These are phyloP conservation scores for Todiramphus chloris DNA, from an alignment of 2,113 vertebrate genomes.

Conservation along the genomic window DNA sequence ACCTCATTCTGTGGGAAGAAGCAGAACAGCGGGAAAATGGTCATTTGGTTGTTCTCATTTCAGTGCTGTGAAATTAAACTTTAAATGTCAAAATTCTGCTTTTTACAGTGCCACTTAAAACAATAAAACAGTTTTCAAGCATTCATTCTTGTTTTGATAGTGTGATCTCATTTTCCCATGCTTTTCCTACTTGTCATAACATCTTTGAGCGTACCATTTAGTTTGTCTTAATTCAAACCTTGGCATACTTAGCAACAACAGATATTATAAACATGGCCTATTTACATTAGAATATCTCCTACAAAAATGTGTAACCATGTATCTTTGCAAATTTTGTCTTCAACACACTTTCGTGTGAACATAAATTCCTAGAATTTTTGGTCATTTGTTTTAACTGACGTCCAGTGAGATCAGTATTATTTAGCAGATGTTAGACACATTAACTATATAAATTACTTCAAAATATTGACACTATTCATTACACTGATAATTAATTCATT, in stretches of 20 bases:
- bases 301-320: not conserved
- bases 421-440: not conserved
- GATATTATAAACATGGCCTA: not conserved
- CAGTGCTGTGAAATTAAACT: not conserved
- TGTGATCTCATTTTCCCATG: not conserved
- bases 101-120: not conserved
- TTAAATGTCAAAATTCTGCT: not conserved
- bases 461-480: not conserved
- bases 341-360: not conserved
- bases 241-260: not conserved
- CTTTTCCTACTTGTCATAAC: not conserved
- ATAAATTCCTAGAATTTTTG: not conserved
- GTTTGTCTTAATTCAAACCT: not conserved
- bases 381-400: not conserved
- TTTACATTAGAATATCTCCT: not conserved
- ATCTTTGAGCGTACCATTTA: not conserved
- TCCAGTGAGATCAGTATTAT: not conserved
- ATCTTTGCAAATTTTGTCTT: not conserved
- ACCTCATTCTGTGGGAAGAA: slow-evolving; percentile 44
- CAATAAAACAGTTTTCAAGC: not conserved
- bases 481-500: not conserved
- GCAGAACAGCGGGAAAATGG: not conserved
- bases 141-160: not conserved
- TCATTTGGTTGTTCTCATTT: not conserved
- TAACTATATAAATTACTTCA: not conserved